These are phyloP conservation scores for Hydrolagus affinis DNA, from an alignment of 2,113 vertebrate species.

Conservation along the genomic window DNA sequence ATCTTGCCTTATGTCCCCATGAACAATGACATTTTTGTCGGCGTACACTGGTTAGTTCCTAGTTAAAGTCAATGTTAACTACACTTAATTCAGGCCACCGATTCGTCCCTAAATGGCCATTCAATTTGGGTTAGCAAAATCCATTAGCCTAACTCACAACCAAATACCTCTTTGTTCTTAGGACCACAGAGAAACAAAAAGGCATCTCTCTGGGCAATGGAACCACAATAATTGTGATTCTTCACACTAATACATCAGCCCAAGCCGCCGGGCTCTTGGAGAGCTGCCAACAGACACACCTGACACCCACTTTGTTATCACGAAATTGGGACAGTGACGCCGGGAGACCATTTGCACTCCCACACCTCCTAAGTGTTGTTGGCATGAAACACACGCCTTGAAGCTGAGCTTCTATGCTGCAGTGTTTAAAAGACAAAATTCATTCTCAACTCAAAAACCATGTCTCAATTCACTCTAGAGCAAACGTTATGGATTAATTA, in stretches of 20 bases:
- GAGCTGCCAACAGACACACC: background rate
- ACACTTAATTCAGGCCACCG: too few species aligned
- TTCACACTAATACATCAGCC: background rate
- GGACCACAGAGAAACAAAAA: too few species aligned
- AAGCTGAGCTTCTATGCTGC: background rate
- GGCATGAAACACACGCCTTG: background rate
- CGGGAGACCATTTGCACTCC: background rate
- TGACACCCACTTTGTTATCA: background rate
- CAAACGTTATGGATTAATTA: background rate
- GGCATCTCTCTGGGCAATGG: too few species aligned
- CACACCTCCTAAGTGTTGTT: background rate
- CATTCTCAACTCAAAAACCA: background rate
- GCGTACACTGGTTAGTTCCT: too few species aligned
- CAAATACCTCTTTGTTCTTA: too few species aligned
- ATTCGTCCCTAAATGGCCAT: too few species aligned
- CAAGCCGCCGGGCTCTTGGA: background rate
- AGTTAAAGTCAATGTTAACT: too few species aligned
- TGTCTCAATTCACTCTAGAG: background rate
- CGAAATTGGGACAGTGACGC: background rate
- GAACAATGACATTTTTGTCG: too few species aligned
- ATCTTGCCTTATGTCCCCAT: too few species aligned
- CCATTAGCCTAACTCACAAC: too few species aligned
- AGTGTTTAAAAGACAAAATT: slow-evolving; percentile 13
- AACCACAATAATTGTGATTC: too few species aligned
- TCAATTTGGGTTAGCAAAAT: too few species aligned